Base-by-base conservation (phyloP, 2,888 invertebrate genomes). In the Coecobrya sp. region DNA sequence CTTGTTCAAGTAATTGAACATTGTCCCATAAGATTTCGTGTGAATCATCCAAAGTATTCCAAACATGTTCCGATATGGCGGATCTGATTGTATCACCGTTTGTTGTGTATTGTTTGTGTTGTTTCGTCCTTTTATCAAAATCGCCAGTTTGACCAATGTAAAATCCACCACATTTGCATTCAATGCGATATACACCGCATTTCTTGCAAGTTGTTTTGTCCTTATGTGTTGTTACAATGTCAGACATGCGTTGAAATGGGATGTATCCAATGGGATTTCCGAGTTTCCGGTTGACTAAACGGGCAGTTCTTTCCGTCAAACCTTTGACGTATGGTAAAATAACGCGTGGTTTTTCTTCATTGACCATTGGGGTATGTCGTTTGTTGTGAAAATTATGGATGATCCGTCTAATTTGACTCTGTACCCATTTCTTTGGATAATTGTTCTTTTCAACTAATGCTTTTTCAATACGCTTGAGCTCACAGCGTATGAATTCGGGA, bases 261-360 rank as follows among this genome's bases (percentile, higher is more conserved):
- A 84, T 84, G 45, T 65, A 65, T 19, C 84, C 84, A 0, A 65
- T 7, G 0, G 84, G 45, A 22, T 84, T 84, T 1, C 84, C 84
- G 2, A 84, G 13, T 11, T 25, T 42, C 13, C 65, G 1, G 1
- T 2, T 65, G 2, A 84, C 25, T 0, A 65, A 5, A 16, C 65
- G 59, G 3, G 30, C 27, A 7, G 59, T 19, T 7, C n/a, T 25
- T 62, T 84, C 82, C 1, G 82, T 84, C 0, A 84, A 19, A 4
- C 82, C 82, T 30, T 84, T 59, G 16, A 84, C 42, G 19, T 84
- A 84, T 13, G 82, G 82, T 2, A 84, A 19, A 2, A 84, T 84
- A 10, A 62, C 62, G 10, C 82, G 27, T 2, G 82, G 82, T 13
- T 19, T 13, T 1, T 84, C 59, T 0, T 36, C 36, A 36, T 36